Evolutionary conservation across 1,140 invertebrate species (phyloP), one percentile per base, ranked within the genome.

Genomic region (Calliopsis andreniformis): DNA sequence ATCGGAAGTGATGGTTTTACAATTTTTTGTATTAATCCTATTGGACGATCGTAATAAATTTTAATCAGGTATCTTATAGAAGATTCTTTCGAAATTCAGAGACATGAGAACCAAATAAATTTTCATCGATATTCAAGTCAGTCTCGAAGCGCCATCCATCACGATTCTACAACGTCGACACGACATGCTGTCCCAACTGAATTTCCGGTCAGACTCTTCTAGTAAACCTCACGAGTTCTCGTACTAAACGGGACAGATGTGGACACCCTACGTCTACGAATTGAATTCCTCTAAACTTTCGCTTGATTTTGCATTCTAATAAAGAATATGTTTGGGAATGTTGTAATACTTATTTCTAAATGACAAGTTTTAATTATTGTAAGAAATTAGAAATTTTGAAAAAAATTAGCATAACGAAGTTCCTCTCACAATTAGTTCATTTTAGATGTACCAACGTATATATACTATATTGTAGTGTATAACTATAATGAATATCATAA

Each of bases 111-210:
- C 7, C 12, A 23, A n/a, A 49, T 66, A 43, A 67, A 75, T 64
- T 30, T 78, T 35, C 20, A 62, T 67, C 70, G 61, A 35, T 43
- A 67, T 75, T 75, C 70, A 12, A 49, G 18, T 3, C 51, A 18
- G 28, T 7, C 0, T 30, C 20, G 10, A 0, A 0, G 2, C 23
- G 35, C 39, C 42, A 75, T 78, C 55, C 55, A 67, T 78, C 62
- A 75, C 55, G 55, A 73, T 63, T n/a, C 51, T 43, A 20, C 30
- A 35, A 61, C 42, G 53, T 47, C 61, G 30, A 23, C 49, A 45
- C 35, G 32, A 72, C 53, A n/a, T 32, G 43, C 20, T 47, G 55
- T 78, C 70, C 59, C 61, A 3, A 14, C 43, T 32, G 53, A 30
- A 58, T 58, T 67, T 75, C 49, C 71, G 42, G 51, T 5, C 30